Conservation (phyloP, 2,797 vertebrate species). For the Chelidonichthys spinosus region DNA sequence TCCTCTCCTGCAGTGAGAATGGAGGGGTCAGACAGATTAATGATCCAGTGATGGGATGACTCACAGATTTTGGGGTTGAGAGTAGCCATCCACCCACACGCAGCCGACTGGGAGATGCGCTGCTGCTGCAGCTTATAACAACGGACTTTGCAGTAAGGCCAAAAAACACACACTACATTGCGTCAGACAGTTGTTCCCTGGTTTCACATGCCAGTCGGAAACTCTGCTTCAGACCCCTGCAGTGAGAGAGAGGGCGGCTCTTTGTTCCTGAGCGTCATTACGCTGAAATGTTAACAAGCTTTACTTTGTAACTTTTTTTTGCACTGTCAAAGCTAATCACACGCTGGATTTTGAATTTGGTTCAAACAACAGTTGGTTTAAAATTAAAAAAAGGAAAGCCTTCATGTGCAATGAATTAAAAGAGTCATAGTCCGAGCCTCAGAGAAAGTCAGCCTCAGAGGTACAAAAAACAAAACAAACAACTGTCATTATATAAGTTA, state of each 20-base stretch:
- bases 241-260: conserved; percentile 19
- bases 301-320: conserved; percentile 40
- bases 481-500: neutral
- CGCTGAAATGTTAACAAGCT: conserved; percentile 56
- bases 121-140: conserved; percentile 49
- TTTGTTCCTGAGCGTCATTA: conserved; percentile 58
- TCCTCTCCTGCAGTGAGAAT: conserved; percentile 59
- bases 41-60: conserved; percentile 72
- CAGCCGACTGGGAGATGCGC: conserved; percentile 37
- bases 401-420: neutral
- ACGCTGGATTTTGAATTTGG: conserved; percentile 8
- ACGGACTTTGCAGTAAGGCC: conserved; percentile 34
- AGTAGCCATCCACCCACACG: conserved; percentile 59
- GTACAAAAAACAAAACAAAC: neutral
- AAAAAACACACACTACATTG: conserved; percentile 54
- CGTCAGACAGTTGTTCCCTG: conserved; percentile 51
- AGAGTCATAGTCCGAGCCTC: neutral
- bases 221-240: conserved; percentile 48
- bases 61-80: conserved; percentile 72
- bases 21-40: conserved; percentile 75
- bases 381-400: conserved; percentile 21
- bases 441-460: neutral
- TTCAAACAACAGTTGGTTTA: conserved; percentile 20
- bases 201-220: conserved; percentile 59
- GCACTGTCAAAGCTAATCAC: conserved; percentile 43